phyloP scores from a whole-genome alignment of 2,888 invertebrate genomes.

The Ectobius pallidus region DNA sequence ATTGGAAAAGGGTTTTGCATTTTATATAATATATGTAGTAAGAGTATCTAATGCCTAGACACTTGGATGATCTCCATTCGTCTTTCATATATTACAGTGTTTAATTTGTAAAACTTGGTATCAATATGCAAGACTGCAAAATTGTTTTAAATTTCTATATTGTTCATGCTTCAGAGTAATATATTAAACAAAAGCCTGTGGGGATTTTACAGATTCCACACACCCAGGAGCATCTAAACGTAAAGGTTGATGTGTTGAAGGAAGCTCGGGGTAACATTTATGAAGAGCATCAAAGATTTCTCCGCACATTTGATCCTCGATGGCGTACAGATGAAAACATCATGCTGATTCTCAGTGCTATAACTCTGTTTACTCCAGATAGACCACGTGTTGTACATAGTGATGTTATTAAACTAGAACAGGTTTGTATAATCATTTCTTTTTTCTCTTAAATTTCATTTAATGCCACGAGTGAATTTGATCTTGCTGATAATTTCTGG shows the following conservation, averaged over 20 bases:
- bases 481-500: no score
- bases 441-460: conserved; percentile 57
- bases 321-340: conserved; percentile 89
- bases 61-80: no score
- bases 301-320: conserved; percentile 81
- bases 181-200: no score
- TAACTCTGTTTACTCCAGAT: conserved; percentile 87
- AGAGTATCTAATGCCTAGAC: no score
- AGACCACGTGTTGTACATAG: conserved; percentile 79
- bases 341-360: conserved; percentile 89
- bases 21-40: no score
- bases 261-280: conserved; percentile 89
- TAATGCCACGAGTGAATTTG: no score
- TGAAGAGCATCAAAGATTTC: conserved; percentile 83
- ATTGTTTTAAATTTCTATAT: no score
- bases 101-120: no score
- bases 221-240: conserved; percentile 75
- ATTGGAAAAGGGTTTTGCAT: no score
- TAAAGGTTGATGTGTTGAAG: conserved; percentile 89
- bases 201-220: conserved; percentile 81
- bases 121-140: no score
- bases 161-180: no score
- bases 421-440: conserved; percentile 60
- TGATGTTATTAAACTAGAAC: conserved; percentile 84
- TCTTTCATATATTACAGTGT: no score